Evolutionary conservation across 2,888 invertebrate species (phyloP).

Genomic region (Erebia aethiops): DNA sequence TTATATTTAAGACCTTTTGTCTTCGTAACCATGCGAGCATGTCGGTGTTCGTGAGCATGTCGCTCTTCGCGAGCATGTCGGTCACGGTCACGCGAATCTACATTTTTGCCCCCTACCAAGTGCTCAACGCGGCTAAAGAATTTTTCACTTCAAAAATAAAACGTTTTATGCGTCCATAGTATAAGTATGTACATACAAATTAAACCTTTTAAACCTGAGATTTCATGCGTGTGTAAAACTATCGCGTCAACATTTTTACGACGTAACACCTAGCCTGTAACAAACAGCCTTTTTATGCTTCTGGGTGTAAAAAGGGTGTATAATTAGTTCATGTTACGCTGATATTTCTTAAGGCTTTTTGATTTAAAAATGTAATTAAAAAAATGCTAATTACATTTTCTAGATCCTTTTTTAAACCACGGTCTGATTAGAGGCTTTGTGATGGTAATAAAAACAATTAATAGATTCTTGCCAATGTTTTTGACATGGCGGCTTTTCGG

Average conservation of each 20-base stretch:
- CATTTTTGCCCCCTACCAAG: no score
- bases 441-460: slow-evolving; percentile 9
- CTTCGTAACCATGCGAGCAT: no score
- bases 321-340: slow-evolving; percentile 4
- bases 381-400: slow-evolving; percentile 2
- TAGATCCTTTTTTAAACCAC: background rate
- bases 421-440: background rate
- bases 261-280: background rate
- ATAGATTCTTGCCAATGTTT: background rate
- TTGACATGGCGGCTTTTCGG: background rate
- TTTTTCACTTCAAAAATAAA: no score
- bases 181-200: no score
- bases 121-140: no score
- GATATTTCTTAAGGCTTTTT: background rate
- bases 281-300: slow-evolving; percentile 7
- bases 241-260: slow-evolving; percentile 8
- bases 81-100: no score
- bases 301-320: slow-evolving; percentile 2
- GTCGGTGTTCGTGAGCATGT: no score
- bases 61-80: no score
- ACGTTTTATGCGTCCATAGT: no score
- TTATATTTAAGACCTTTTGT: no score
- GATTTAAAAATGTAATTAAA: background rate
- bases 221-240: background rate
- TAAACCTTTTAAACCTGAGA: no score